Conservation (phyloP, 2,113 vertebrate genomes). For the Daubentonia madagascariensis region DNA sequence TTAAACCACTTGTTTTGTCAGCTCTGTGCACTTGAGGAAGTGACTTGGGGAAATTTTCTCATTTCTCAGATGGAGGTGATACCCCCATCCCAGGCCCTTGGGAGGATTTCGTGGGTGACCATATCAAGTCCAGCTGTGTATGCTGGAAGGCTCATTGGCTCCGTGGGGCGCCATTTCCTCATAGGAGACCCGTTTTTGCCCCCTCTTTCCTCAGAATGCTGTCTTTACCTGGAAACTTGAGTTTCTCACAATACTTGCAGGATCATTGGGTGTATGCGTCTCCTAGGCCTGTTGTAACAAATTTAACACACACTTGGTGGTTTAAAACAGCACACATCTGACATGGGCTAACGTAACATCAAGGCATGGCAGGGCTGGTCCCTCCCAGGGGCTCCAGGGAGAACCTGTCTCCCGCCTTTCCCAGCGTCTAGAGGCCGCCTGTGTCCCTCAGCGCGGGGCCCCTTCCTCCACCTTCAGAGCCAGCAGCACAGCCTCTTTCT, state of each 20-base stretch:
- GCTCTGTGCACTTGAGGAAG: background rate
- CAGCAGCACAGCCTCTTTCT: background rate
- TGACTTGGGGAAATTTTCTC: background rate
- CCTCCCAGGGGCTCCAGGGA: background rate
- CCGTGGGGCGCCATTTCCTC: rapidly evolving
- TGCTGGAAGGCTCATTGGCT: background rate
- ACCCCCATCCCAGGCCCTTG: background rate
- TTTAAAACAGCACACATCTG: background rate
- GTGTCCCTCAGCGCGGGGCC: background rate
- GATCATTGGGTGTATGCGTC: background rate
- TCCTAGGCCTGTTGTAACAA: background rate
- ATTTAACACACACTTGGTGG: background rate
- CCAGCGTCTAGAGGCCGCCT: background rate
- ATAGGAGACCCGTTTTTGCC: too few species aligned
- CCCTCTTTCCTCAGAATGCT: background rate
- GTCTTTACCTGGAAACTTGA: background rate
- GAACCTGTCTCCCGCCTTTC: background rate
- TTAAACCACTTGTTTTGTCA: background rate
- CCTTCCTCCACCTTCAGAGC: background rate
- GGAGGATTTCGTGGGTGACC: background rate
- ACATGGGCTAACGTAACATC: background rate
- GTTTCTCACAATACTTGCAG: background rate
- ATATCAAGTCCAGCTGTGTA: too few species aligned
- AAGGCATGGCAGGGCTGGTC: background rate
- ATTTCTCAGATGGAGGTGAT: background rate